Percentiles rank a stretch among this genome's conserved stretches.
phyloP scores from a whole-genome alignment of 1,140 invertebrate genomes.

The Hydropsyche tenuis region DNA sequence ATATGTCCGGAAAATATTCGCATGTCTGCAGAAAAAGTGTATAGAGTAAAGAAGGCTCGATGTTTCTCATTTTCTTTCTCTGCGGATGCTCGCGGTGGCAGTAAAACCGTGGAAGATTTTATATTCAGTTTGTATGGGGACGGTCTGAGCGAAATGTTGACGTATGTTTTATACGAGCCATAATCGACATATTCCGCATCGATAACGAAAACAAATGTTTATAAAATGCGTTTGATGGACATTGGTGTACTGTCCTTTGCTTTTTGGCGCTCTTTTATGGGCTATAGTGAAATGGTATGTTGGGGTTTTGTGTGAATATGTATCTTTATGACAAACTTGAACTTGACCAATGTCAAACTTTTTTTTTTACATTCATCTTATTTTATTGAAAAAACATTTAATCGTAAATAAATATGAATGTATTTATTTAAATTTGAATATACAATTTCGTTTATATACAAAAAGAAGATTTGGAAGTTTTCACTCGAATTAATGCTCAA shows the following conservation, averaged over 20 bases:
- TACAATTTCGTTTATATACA: no score
- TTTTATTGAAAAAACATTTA: no score
- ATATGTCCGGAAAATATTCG: conserved; percentile 15
- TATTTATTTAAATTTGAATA: no score
- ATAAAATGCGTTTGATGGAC: background rate
- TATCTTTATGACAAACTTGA: no score
- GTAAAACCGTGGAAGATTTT: background rate
- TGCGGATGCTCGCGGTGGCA: background rate
- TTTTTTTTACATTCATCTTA: no score
- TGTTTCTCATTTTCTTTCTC: conserved; percentile 19
- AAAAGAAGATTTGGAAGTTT: no score
- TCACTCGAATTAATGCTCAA: no score
- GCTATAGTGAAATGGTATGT: no score
- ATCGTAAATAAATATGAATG: no score
- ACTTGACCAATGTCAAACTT: no score
- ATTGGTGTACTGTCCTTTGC: background rate
- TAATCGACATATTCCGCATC: conserved; percentile 1
- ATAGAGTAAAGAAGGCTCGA: background rate
- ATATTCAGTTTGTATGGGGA: background rate
- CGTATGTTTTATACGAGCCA: background rate
- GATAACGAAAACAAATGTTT: background rate
- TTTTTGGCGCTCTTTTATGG: no score
- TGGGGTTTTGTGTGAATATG: no score
- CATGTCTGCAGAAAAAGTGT: background rate
- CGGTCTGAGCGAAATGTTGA: background rate